phyloP scores from a whole-genome alignment of 1,140 invertebrate species.

The Sminthurides bifidus region DNA sequence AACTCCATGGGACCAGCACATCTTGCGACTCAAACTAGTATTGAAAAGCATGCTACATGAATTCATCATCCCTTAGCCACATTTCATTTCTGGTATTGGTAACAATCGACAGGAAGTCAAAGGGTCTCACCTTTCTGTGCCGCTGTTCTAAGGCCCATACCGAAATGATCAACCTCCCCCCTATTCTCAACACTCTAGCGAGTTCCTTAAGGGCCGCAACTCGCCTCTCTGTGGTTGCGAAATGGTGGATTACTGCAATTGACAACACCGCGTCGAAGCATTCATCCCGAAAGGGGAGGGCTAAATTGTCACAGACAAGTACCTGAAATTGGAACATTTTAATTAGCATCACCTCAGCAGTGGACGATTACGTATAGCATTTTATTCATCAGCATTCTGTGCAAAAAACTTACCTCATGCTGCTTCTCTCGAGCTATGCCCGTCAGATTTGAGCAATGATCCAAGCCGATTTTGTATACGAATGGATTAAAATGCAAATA shows the following conservation, averaged over 20 bases:
- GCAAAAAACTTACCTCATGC: slow-evolving; percentile 59
- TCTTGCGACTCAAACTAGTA: slow-evolving; percentile 75
- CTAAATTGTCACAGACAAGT: slow-evolving; percentile 74
- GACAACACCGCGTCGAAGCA: slow-evolving; percentile 89
- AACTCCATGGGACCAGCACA: slow-evolving; percentile 87
- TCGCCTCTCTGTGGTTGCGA: slow-evolving; percentile 79
- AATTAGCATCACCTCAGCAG: no score
- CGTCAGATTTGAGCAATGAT: slow-evolving; percentile 68
- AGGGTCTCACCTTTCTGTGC: slow-evolving; percentile 53
- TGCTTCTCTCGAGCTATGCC: slow-evolving; percentile 61
- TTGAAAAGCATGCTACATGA: slow-evolving; percentile 5
- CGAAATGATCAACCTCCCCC: slow-evolving; percentile 81
- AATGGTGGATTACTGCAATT: slow-evolving; percentile 86
- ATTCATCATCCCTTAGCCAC: background rate
- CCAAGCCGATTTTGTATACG: slow-evolving; percentile 73
- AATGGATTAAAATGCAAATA: slow-evolving; percentile 76
- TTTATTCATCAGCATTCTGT: no score
- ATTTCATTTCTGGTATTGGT: no score
- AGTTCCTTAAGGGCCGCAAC: slow-evolving; percentile 76
- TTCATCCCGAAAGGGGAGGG: slow-evolving; percentile 79
- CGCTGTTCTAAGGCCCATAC: slow-evolving; percentile 96
- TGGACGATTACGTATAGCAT: no score
- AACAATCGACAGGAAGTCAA: no score
- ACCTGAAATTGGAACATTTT: slow-evolving; percentile 57
- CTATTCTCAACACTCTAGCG: slow-evolving; percentile 73